A percentile compares a stretch with the other conserved stretches of the same genome.
These are phyloP conservation scores for Eriosoma lanigerum DNA, from an alignment of 1,140 invertebrate genomes.

Conservation along the genomic window DNA sequence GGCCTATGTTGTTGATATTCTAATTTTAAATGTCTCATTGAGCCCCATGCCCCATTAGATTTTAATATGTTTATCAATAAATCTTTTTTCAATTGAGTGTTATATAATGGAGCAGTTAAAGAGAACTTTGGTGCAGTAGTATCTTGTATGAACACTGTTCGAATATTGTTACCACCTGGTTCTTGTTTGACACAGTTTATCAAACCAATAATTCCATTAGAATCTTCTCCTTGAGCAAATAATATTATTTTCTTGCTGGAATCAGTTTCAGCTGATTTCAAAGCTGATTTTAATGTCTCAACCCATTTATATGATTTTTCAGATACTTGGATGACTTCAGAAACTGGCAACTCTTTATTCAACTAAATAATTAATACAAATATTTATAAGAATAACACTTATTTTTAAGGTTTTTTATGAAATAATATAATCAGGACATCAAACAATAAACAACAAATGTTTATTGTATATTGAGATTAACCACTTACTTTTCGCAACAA, in stretches of 20 bases:
- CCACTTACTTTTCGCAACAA: conserved; percentile 62
- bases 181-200: conserved; percentile 86
- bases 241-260: conserved; percentile 67
- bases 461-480: too few relatives aligned
- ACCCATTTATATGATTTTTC: conserved; percentile 80
- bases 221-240: conserved; percentile 68
- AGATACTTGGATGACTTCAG: conserved; percentile 65
- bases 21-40: conserved; percentile 74
- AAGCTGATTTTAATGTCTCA: conserved; percentile 71
- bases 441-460: too few relatives aligned
- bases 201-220: conserved; percentile 80
- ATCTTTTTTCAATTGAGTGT: conserved; percentile 72
- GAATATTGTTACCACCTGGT: conserved; percentile 73
- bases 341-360: conserved; percentile 27
- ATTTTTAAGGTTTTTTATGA: too few relatives aligned
- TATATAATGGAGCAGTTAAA: conserved; percentile 63
- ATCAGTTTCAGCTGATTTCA: conserved; percentile 65
- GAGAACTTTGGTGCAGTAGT: conserved; percentile 66
- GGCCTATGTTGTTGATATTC: conserved; percentile 64
- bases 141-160: conserved; percentile 72
- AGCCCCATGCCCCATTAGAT: conserved; percentile 74
- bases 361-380: background rate
- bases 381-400: background rate
- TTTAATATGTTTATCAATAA: conserved; percentile 82
- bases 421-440: too few relatives aligned